Conservation (phyloP, 2,888 invertebrate species). For the Leptopilina syphax region DNA sequence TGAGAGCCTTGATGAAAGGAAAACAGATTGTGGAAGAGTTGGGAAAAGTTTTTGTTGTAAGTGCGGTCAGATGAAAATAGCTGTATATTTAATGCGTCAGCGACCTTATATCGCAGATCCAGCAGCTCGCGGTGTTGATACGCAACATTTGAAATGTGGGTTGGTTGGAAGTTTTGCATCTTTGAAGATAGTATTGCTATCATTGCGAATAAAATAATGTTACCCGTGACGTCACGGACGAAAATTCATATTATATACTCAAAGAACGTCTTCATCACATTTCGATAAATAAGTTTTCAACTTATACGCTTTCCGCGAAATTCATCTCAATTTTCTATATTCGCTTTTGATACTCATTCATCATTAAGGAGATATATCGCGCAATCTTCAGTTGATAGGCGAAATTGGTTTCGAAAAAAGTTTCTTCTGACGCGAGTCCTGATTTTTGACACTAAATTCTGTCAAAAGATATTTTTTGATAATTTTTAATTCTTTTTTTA, state of each 20-base stretch:
- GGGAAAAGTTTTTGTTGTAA: constrained; percentile 52
- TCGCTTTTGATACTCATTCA: not conserved
- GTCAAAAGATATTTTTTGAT: too few species aligned
- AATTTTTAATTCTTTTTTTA: too few species aligned
- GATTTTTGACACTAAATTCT: too few species aligned
- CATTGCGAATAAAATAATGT: constrained; percentile 44
- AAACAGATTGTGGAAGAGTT: constrained; percentile 37
- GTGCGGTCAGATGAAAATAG: constrained; percentile 59
- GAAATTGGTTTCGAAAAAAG: not conserved
- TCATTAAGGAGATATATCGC: not conserved
- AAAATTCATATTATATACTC: constrained; percentile 15
- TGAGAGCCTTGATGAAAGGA: constrained; percentile 37
- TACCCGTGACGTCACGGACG: constrained; percentile 49
- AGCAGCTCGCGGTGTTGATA: constrained; percentile 29
- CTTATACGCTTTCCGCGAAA: not conserved
- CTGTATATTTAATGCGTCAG: constrained; percentile 61
- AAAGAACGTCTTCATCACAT: constrained; percentile 8
- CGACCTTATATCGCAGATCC: constrained; percentile 36
- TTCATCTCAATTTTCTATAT: constrained; percentile 5
- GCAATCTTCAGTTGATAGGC: not conserved
- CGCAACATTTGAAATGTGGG: constrained; percentile 53
- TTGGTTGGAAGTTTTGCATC: constrained; percentile 40
- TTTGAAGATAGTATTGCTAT: constrained; percentile 55
- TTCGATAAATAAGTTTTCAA: constrained; percentile 24
- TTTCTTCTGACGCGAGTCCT: too few species aligned